These are phyloP conservation scores for Vulpes ferrilata DNA, from an alignment of 2,113 vertebrate species.

Conservation along the genomic window DNA sequence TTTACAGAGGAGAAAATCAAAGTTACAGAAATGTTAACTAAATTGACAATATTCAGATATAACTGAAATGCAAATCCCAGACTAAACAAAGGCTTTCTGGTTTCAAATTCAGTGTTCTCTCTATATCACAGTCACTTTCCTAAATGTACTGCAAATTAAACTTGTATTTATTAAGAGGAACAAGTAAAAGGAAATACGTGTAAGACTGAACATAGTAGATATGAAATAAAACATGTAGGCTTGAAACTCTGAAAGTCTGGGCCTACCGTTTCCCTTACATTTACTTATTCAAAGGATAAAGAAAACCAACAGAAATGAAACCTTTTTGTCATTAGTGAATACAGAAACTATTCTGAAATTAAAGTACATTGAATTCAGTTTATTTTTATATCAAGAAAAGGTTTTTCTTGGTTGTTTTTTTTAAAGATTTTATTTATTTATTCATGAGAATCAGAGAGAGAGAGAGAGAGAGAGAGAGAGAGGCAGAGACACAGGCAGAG, in stretches of 20 bases:
- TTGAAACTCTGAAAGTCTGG: background rate
- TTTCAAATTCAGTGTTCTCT: background rate
- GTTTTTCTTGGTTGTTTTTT: background rate
- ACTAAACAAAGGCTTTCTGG: background rate
- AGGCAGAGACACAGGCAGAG: too few relatives aligned
- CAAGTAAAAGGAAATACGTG: slow-evolving; percentile 23
- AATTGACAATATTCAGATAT: background rate
- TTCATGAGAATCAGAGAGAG: too few relatives aligned
- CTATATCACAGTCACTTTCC: background rate
- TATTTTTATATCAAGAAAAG: slow-evolving; percentile 48
- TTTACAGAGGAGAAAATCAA: slow-evolving; percentile 39
- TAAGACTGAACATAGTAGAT: background rate
- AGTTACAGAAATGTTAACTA: background rate
- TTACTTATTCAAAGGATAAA: slow-evolving; percentile 1
- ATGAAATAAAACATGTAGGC: background rate
- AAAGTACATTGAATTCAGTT: background rate
- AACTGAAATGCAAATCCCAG: background rate
- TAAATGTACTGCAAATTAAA: slow-evolving; percentile 23
- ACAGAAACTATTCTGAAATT: slow-evolving; percentile 31
- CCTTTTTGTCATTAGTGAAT: background rate
- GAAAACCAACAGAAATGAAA: slow-evolving; percentile 8
- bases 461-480: too few relatives aligned
- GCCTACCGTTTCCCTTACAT: background rate
- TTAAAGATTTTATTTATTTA: too few relatives aligned
- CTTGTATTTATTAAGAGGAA: slow-evolving; percentile 24